Base-by-base conservation (phyloP, 2,797 vertebrate genomes). In the Nyctalus aviator region DNA sequence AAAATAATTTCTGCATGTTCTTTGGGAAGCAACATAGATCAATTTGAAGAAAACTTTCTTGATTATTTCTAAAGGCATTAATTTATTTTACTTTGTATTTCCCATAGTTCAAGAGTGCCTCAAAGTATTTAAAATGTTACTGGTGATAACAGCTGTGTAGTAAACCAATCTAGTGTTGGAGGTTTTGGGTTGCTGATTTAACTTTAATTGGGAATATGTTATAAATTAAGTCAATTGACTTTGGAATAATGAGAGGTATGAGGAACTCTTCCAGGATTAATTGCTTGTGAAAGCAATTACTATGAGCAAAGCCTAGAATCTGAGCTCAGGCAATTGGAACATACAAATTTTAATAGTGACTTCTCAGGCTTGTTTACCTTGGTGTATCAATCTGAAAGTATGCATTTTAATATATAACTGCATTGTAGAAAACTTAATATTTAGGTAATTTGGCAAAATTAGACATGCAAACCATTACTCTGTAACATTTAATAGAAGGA, bases 211-310 rank as follows among this genome's bases (percentile, higher is more conserved):
- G 85, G 82, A 69, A 62, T 76, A 91, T 90, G 50, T 94, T 66
- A 82, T 96, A 97, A 96, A 92, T 90, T 87, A 92, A 95, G 32
- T 82, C 94, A 62, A 30, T 35, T 95, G 77, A 92, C 79, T 90
- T 78, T 93, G 87, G 62, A 87, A 32, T 82, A 96, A 37, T 44
- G 72, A 50, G 57, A 84, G 3, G 6, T 44, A 82, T 62, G 73
- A 87, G 55, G 35, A 53, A 2, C 18, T 95, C 89, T 94, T 94
- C 91, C 32, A 1, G 46, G 14, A 44, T 94, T 48, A 66, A 0
- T 27, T 81, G 15, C 94, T 92, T 9, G 0, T 8, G 84, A 96
- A 90, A 23, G 59, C 77, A 90, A 84, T 72, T 83, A 95, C 91
- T 62, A 7, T 44, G 95, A 95, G 62, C 50, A 89, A 78, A 64